Conservation (phyloP, 2,113 vertebrate genomes). For the Paradisaea rubra region DNA sequence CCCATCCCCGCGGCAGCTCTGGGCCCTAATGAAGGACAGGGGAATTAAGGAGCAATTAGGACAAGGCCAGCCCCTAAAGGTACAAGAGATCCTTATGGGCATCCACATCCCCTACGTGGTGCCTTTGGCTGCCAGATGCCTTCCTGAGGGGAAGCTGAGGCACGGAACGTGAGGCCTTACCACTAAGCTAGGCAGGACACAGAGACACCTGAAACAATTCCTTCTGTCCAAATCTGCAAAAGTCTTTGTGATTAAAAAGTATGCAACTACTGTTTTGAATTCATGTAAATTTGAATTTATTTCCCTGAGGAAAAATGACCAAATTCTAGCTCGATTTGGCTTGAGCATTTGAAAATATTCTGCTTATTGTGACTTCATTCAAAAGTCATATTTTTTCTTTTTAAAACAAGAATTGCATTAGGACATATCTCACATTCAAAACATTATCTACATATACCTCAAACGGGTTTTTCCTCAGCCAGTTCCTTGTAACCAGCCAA, state of each 20-base stretch:
- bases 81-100: not conserved
- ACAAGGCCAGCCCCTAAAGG: not conserved
- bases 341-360: not conserved
- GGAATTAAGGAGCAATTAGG: not conserved
- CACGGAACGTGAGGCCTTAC: not conserved
- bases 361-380: not conserved
- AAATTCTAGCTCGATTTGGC: not conserved
- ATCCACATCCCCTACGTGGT: accelerated
- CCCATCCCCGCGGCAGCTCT: not conserved
- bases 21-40: not conserved
- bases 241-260: accelerated
- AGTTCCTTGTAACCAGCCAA: not conserved
- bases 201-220: not conserved
- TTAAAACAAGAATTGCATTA: not conserved
- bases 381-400: accelerated
- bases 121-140: accelerated
- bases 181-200: not conserved
- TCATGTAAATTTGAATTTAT: not conserved
- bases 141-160: not conserved
- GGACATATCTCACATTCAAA: not conserved
- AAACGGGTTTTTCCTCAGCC: not conserved
- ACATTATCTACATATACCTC: accelerated
- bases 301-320: not conserved
- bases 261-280: accelerated
- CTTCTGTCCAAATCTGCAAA: accelerated